These are phyloP conservation scores for Cephalopterus ornatus DNA, from an alignment of 2,113 vertebrate species.

Conservation along the genomic window DNA sequence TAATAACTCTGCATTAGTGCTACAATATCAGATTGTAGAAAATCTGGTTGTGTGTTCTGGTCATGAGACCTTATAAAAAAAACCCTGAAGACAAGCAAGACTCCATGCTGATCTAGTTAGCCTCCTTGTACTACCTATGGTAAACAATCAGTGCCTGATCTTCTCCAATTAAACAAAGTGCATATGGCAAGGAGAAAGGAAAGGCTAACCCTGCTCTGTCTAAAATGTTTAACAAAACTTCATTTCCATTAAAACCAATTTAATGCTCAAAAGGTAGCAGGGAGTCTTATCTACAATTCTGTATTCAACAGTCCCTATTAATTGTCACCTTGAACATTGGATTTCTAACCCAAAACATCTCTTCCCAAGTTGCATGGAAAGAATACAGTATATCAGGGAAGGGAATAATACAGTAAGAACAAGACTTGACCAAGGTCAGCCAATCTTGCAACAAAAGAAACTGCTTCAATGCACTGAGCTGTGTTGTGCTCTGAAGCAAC, in stretches of 20 bases:
- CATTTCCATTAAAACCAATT: constrained; percentile 12
- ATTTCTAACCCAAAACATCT: constrained; percentile 46
- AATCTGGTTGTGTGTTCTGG: not conserved
- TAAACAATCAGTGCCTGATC: not conserved
- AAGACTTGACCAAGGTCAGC: constrained; percentile 26
- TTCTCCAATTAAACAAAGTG: not conserved
- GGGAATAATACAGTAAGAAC: not conserved
- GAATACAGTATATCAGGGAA: constrained; percentile 22
- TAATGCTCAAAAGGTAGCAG: not conserved
- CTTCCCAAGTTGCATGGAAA: not conserved
- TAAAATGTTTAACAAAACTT: not conserved
- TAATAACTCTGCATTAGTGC: not conserved
- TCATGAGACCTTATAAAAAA: not conserved
- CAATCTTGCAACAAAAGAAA: not conserved
- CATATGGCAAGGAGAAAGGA: not conserved
- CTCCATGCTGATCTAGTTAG: not conserved
- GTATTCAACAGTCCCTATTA: not conserved
- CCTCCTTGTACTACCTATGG: not conserved
- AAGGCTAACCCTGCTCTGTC: not conserved
- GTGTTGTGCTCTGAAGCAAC: not conserved
- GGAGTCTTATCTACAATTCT: not conserved
- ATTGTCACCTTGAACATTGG: not conserved
- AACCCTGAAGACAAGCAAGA: not conserved
- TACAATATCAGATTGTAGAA: not conserved
- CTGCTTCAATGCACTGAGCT: not conserved